Percentiles rank a stretch among this genome's conserved stretches.
Conservation (phyloP, 2,888 invertebrate species). For the Exephanes ischioxanthus region DNA sequence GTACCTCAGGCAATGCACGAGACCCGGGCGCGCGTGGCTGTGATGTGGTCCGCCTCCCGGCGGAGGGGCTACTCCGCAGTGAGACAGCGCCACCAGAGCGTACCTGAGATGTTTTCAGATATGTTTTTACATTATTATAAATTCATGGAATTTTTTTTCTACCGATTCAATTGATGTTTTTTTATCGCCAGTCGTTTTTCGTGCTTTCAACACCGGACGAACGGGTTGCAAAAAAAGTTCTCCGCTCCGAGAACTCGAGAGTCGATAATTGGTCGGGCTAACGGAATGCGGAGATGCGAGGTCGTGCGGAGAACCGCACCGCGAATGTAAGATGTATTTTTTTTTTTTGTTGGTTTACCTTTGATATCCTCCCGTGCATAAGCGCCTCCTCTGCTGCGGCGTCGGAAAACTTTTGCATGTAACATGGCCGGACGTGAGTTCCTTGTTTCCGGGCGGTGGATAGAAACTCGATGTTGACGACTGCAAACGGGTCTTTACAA, state of each 20-base stretch:
- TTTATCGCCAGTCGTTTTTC: neutral
- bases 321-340: neutral
- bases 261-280: neutral
- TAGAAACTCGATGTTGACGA: conserved; percentile 92
- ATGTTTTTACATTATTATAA: conserved; percentile 11
- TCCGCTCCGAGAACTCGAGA: neutral
- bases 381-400: conserved; percentile 89
- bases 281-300: neutral
- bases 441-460: conserved; percentile 79
- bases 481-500: conserved; percentile 98
- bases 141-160: neutral
- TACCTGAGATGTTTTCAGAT: conserved; percentile 74
- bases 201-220: neutral
- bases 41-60: conserved; percentile 86
- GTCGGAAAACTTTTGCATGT: conserved; percentile 87
- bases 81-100: conserved; percentile 87
- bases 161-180: conserved; percentile 8
- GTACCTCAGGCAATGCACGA: conserved; percentile 94
- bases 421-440: conserved; percentile 84
- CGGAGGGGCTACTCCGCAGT: conserved; percentile 87
- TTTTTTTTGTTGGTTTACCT: conserved; percentile 74
- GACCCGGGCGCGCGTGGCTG: conserved; percentile 88
- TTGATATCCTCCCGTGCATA: conserved; percentile 88
- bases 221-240: neutral
- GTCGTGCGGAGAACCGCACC: neutral